phyloP scores from a whole-genome alignment of 2,113 vertebrate species.

The Melanerpes formicivorus region DNA sequence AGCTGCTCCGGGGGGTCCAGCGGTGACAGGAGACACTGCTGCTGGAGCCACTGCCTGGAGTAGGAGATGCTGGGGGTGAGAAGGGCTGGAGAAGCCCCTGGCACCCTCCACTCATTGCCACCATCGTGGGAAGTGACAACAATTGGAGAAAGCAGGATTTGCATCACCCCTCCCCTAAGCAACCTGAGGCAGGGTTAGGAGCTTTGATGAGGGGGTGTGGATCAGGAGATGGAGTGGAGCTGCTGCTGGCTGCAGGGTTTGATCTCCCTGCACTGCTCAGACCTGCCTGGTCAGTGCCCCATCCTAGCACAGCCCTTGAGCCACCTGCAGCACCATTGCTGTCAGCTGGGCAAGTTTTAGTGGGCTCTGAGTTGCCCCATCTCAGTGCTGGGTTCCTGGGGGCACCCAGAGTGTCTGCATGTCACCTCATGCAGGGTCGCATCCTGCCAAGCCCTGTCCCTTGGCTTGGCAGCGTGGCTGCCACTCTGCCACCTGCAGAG shows the following conservation, averaged over 20 bases:
- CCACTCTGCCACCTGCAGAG: background rate
- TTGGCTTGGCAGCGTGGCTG: background rate
- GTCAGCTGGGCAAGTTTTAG: rapidly evolving
- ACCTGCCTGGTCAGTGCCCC: background rate
- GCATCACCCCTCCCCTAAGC: rapidly evolving
- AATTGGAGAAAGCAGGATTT: background rate
- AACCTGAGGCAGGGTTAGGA: rapidly evolving
- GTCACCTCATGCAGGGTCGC: background rate
- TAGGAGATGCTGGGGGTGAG: background rate
- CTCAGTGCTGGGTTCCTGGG: rapidly evolving
- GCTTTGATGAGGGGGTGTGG: background rate
- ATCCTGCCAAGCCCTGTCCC: background rate
- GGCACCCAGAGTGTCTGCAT: background rate
- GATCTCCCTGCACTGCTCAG: background rate
- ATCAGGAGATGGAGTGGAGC: background rate
- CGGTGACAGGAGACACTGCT: rapidly evolving
- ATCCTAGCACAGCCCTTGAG: rapidly evolving
- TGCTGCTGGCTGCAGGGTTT: background rate
- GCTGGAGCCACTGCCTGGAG: too few relatives aligned
- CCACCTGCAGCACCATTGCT: background rate
- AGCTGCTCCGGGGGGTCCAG: background rate
- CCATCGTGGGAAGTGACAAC: background rate
- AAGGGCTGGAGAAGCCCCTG: background rate
- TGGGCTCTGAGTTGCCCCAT: background rate
- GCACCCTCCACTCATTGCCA: background rate